Base-by-base conservation (phyloP, 30 jellyfish, hydroid and myxozoan species). In the Aurelia sp. region DNA sequence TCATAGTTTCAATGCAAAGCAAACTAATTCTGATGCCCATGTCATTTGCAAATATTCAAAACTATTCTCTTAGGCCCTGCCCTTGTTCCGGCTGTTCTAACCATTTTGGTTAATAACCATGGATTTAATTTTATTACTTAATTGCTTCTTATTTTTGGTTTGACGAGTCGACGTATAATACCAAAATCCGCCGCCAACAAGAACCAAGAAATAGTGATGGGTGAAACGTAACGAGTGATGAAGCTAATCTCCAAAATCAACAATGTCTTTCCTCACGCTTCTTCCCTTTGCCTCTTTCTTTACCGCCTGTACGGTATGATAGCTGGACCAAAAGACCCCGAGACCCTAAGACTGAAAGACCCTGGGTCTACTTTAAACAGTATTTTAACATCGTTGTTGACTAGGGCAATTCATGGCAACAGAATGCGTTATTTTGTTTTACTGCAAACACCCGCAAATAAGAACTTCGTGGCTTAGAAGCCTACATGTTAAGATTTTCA, bases 111-210 rank as follows among this genome's bases (percentile, higher is more conserved):
- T 59, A 59, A 59, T 59, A 59, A 18, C 69, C 13, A 13, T 4
- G 61, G 87, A 70, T 48, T 78, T 78, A 78, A 57, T 23, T 78
- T 78, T 78, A 78, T 78, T 78, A 63, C 89, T 78, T 78, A 78
- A 78, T 78, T 78, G 89, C 73, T 48, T 50, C 15, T 78, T 55
- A 78, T 78, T 78, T 78, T 65, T 78, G 89, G 89, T 78, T 78
- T 78, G 69, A 62, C 89, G 72, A 40, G 27, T 64, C 79, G 80
- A 61, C 89, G 63, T 53, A 73, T 30, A 33, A 40, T 48, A 58
- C 89, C 79, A 62, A 78, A 64, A 78, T 78, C 89, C 73, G 89
- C 81, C 89, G 89, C 89, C 89, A 78, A 55, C 61, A 20, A n/a
- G 89, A 78, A 62, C 89, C 89, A 78, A 78, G 71, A 27, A 62